Percentiles rank a stretch among this genome's conserved stretches.
phyloP scores from a whole-genome alignment of 2,113 vertebrate species.

The Eptesicus fuscus region DNA sequence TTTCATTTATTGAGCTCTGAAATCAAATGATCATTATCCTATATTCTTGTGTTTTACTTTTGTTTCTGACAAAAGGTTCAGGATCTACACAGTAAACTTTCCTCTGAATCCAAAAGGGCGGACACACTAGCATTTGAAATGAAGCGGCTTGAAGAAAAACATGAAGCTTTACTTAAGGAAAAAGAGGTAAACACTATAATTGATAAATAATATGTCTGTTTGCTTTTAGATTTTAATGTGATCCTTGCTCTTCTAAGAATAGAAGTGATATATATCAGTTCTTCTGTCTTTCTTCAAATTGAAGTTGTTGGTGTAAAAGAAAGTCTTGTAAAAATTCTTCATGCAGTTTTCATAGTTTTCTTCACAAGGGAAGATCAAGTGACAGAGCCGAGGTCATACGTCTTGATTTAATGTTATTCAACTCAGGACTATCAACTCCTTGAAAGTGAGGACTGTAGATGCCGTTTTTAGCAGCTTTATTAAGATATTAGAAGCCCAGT shows the following conservation, averaged over 20 bases:
- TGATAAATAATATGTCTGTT: not conserved
- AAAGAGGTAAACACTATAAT: slow-evolving; percentile 87
- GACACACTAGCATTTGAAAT: slow-evolving; percentile 95
- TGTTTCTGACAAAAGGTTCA: slow-evolving; percentile 86
- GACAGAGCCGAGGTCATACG: not conserved
- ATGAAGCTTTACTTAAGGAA: slow-evolving; percentile 93
- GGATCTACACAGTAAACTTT: slow-evolving; percentile 93
- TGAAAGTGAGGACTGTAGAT: not conserved
- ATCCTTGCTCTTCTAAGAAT: not conserved
- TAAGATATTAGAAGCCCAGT: not conserved
- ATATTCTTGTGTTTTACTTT: slow-evolving; percentile 7
- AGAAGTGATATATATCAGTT: not conserved
- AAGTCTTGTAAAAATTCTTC: not conserved
- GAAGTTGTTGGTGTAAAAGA: not conserved
- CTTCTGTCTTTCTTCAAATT: not conserved
- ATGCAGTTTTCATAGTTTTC: not conserved
- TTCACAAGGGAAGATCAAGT: not conserved
- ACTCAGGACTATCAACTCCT: not conserved
- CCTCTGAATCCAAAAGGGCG: slow-evolving; percentile 93
- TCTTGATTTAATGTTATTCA: not conserved
- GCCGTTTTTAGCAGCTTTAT: not conserved
- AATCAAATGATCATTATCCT: not conserved
- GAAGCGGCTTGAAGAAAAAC: slow-evolving; percentile 93
- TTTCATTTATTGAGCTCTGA: not conserved
- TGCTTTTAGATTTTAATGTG: not conserved